Conservation (phyloP, 2,888 invertebrate genomes). For the Cancer borealis region DNA sequence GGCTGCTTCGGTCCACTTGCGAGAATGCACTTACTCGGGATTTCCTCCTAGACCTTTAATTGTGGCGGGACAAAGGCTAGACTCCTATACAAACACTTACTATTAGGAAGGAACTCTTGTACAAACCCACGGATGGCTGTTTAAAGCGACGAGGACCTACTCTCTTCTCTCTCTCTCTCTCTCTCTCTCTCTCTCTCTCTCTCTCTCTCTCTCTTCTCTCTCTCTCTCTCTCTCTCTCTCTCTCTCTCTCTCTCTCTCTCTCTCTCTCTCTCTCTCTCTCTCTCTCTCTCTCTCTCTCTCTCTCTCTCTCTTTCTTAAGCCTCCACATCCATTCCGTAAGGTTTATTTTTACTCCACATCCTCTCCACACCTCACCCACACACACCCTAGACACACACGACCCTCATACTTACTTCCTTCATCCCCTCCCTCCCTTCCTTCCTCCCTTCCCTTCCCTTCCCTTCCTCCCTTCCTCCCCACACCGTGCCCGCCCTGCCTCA, state of each 20-base stretch:
- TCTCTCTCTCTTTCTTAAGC: neutral
- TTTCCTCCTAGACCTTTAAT: constrained; percentile 72
- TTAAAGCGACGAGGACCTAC: neutral
- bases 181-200: constrained; percentile 62
- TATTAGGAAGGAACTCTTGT: constrained; percentile 71
- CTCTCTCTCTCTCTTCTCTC: constrained; percentile 50
- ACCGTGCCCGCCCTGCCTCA: no score
- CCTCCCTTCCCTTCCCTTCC: neutral
- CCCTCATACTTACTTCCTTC: neutral
- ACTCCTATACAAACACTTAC: constrained; percentile 70
- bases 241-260: constrained; percentile 42
- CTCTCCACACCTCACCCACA: neutral
- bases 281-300: constrained; percentile 43
- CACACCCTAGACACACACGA: neutral
- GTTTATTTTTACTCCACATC: neutral
- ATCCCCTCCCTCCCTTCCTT: neutral
- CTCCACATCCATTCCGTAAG: neutral
- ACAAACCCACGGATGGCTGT: constrained; percentile 52
- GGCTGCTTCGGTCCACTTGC: constrained; percentile 58
- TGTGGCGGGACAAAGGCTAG: constrained; percentile 67
- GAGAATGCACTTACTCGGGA: constrained; percentile 69
- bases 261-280: constrained; percentile 63
- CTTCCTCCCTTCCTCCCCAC: neutral
- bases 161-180: constrained; percentile 16
- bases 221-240: constrained; percentile 4